Evolutionary conservation across 2,113 vertebrate species (phyloP).

Genomic region (Corythaeola cristata): DNA sequence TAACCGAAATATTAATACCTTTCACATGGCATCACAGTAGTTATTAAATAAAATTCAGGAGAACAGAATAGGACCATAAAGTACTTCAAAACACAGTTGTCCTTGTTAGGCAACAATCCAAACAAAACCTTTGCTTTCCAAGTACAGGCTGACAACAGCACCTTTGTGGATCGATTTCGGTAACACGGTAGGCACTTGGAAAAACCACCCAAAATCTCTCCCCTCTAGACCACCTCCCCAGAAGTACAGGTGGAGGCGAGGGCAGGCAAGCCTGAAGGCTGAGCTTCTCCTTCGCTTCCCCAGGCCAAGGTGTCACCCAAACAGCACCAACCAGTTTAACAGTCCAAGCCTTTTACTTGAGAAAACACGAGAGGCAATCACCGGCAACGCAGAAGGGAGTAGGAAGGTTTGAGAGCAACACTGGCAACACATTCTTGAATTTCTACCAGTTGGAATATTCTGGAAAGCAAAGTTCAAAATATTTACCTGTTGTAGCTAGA

Average conservation of each 20-base stretch:
- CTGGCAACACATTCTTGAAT: background rate
- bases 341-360: background rate
- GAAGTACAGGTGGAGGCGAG: background rate
- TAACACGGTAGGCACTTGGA: background rate
- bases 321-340: background rate
- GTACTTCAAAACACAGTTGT: background rate
- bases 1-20: background rate
- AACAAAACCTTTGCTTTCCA: background rate
- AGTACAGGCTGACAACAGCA: background rate
- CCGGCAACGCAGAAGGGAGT: background rate
- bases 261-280: background rate
- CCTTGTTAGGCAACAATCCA: background rate
- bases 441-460: background rate
- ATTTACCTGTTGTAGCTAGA: conserved; percentile 13
- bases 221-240: background rate
- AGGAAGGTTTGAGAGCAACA: background rate
- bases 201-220: background rate
- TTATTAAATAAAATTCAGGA: background rate
- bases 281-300: background rate
- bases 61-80: background rate
- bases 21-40: background rate
- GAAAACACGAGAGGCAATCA: background rate
- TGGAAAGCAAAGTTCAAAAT: conserved; percentile 31
- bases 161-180: background rate
- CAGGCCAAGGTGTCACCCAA: background rate